Evolutionary conservation across 1,140 invertebrate genomes (phyloP).

Genomic region (Homalodisca vitripennis): DNA sequence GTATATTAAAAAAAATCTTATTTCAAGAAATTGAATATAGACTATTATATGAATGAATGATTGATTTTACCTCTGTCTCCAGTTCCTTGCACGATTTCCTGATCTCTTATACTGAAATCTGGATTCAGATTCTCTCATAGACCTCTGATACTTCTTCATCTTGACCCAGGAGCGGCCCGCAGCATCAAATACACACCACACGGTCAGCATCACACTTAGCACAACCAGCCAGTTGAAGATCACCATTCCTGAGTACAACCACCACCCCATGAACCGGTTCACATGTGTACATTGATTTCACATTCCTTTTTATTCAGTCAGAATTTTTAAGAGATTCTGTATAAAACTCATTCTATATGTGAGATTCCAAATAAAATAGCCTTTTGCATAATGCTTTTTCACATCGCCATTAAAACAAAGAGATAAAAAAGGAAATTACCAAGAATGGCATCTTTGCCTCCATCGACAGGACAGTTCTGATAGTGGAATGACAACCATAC

Average conservation of each 20-base stretch:
- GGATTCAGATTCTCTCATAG: slow-evolving; percentile 71
- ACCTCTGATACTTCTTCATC: slow-evolving; percentile 87
- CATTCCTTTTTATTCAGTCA: background rate
- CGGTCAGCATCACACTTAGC: slow-evolving; percentile 69
- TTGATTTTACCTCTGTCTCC: slow-evolving; percentile 73
- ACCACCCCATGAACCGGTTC: background rate
- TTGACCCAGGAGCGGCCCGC: slow-evolving; percentile 91
- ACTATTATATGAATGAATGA: background rate
- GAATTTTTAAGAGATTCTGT: background rate
- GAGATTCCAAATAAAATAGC: too few species aligned
- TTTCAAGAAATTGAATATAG: background rate
- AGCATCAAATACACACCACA: slow-evolving; percentile 87
- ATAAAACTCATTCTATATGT: too few species aligned
- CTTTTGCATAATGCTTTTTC: background rate
- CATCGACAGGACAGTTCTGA: slow-evolving; percentile 63
- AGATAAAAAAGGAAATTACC: slow-evolving; percentile 57
- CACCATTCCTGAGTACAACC: slow-evolving; percentile 62
- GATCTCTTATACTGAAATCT: slow-evolving; percentile 73
- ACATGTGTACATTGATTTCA: background rate
- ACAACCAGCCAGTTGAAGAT: slow-evolving; percentile 79
- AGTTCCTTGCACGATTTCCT: slow-evolving; percentile 77
- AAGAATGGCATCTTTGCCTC: slow-evolving; percentile 72
- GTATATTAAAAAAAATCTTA: background rate
- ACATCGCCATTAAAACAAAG: background rate
- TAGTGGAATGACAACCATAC: slow-evolving; percentile 73